Evolutionary conservation across 2,113 vertebrate genomes (phyloP), one percentile per base, ranked within the genome.

Genomic region (Pluvianellus socialis): DNA sequence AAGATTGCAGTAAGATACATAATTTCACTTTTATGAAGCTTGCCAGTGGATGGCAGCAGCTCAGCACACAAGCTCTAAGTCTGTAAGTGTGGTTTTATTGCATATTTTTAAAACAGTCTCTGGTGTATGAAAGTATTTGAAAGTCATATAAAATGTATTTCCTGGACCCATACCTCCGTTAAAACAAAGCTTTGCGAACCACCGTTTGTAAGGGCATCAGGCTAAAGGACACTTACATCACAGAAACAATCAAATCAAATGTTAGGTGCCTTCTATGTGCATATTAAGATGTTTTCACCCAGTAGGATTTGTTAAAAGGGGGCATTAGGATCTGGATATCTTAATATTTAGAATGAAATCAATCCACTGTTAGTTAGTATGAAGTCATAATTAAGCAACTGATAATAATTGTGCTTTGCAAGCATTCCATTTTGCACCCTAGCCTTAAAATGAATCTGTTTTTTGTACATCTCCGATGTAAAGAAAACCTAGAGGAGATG

Each of bases 41-140:
- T 72, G 68, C 79, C 94, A 87, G 73, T 47, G 76, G 92, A 58
- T 91, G 92, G 84, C 96, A 94, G 80, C 63, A 80, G 63, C 76
- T 91, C 55, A 65, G 85, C 72, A 65, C 72, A 30, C n/a, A 67
- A 80, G 45, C 47, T 85, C 17, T 14, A 21, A 42, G 32, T 53
- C 44, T 76, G 6, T 53, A 33, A 40, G 9, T 65, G 44, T 22
- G 23, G 27, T 74, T 91, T 91, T 32, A 30, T 28, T 81, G 44
- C 42, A 7, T 82, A 56, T 52, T 92, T 93, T 72, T 27, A 53
- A 77, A 83, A 33, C 5, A 9, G 30, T 27, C 42, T 79, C 47
- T 92, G 33, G 16, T 67, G 30, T 62, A n/a, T 70, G n/a, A 56
- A 82, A 45, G 15, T 56, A 52, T 70, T 73, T 82, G 80, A n/a